These are phyloP conservation scores for Grammomys surdaster DNA, from an alignment of 2,113 vertebrate species.

Conservation along the genomic window DNA sequence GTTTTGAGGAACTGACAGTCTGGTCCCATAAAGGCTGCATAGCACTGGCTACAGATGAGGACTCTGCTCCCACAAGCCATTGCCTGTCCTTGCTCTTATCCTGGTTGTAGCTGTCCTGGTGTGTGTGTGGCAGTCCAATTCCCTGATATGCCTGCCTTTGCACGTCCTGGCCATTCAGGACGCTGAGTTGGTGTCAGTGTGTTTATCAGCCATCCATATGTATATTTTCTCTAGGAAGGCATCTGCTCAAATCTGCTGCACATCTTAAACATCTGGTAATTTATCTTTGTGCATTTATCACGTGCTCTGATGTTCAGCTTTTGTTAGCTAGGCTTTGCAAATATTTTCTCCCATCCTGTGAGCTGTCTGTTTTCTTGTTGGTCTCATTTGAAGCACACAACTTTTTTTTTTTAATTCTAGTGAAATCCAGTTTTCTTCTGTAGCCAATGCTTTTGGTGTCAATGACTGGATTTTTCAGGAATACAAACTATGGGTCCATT, in stretches of 20 bases:
- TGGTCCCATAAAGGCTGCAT: neutral
- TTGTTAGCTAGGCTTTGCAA: conserved; percentile 29
- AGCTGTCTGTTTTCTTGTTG: neutral
- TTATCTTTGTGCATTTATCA: conserved; percentile 25
- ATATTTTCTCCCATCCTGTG: conserved; percentile 17
- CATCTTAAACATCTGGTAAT: conserved; percentile 16
- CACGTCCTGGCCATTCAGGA: neutral
- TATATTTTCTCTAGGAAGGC: neutral
- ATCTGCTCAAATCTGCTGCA: neutral
- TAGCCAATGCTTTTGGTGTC: neutral
- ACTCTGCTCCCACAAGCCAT: neutral
- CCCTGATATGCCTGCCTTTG: neutral
- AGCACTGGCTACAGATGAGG: neutral
- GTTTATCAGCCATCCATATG: neutral
- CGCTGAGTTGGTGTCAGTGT: neutral
- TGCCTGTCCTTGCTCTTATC: neutral
- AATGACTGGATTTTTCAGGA: neutral
- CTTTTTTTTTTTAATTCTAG: neutral
- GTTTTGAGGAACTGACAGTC: conserved; percentile 1
- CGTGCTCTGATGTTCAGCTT: neutral
- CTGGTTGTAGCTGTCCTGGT: neutral
- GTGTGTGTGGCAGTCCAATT: too few species aligned
- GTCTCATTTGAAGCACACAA: conserved; percentile 31
- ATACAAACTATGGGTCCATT: neutral
- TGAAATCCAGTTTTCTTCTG: neutral